phyloP scores from a whole-genome alignment of 2,888 invertebrate species.

The Drosophila dives region DNA sequence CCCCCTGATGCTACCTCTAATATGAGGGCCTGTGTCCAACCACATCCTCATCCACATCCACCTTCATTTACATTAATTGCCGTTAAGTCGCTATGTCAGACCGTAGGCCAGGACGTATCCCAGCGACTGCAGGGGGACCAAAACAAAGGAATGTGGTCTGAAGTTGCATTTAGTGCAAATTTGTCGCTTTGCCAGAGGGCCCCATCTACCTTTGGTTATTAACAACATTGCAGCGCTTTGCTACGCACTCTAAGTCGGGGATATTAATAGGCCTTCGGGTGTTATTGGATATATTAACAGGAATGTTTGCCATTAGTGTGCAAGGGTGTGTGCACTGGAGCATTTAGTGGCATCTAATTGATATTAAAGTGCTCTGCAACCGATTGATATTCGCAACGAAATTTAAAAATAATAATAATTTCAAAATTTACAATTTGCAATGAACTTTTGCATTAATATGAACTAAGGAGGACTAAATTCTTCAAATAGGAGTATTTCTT shows the following conservation, averaged over 20 bases:
- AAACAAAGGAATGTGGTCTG: conserved; percentile 12
- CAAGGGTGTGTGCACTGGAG: background rate
- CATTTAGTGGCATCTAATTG: conserved; percentile 57
- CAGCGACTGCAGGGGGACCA: background rate
- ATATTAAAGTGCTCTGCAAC: conserved; percentile 48
- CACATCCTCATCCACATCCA: conserved; percentile 35
- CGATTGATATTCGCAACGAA: background rate
- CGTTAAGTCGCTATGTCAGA: conserved; percentile 65
- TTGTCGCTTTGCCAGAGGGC: conserved; percentile 54
- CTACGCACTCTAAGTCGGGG: conserved; percentile 21
- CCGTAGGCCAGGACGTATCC: conserved; percentile 15
- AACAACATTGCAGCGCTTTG: conserved; percentile 54
- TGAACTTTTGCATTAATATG: background rate
- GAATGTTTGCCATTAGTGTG: conserved; percentile 43
- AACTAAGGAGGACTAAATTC: background rate
- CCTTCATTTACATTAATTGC: conserved; percentile 80
- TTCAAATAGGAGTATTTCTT: background rate
- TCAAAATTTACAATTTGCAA: background rate
- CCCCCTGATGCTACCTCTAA: background rate
- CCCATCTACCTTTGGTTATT: conserved; percentile 58
- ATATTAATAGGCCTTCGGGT: conserved; percentile 67
- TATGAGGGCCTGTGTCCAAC: conserved; percentile 21
- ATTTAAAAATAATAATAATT: background rate
- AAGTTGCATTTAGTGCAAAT: conserved; percentile 70
- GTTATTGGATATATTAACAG: conserved; percentile 74